Base-by-base conservation (phyloP, 2,797 vertebrate genomes). In the Pagetopsis macropterus region DNA sequence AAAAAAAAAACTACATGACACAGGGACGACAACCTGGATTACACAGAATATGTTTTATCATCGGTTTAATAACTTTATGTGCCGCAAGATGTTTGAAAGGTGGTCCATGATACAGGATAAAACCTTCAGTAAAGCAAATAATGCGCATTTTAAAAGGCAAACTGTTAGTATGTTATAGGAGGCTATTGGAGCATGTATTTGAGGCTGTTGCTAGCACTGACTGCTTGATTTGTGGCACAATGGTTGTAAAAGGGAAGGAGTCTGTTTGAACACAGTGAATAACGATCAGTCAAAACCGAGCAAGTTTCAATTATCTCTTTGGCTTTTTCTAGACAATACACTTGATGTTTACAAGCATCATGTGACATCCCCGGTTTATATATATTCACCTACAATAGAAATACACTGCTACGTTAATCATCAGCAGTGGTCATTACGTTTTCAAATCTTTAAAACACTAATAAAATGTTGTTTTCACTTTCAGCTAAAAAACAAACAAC, bases 401-500 rank as follows among this genome's bases (percentile, higher is more conserved):
- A 27, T 27, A 5, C 27, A 13, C 10, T 19, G 12, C 21, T 15
- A 14, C 16, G 19, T 11, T 19, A n/a, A 40, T 10, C 4, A 9
- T 37, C 33, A 37, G 33, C 33, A 37, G 33, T 37, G 7, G 33
- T 7, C 33, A 37, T 6, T 5, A 27, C 23, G 50, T 0, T 2
- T 50, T 48, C 15, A 16, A 14, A 33, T 2, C 3, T 56, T 55
- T 12, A 51, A 23, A 5, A 4, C 1, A 27, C 7, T 3, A 13
- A 41, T 48, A 50, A 27, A 10, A n/a, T 64, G n/a, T 1, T 11
- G 17, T 45, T 55, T 13, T 56, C 45, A 57, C 45, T 66, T 37
- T 55, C 46, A 45, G 16, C 57, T 51, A 54, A 51, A 61, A 61
- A 76, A 57, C 61, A 78, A 84, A 81, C 55, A 61, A 61, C 63